Percentiles rank a stretch among this genome's conserved stretches.
Conservation (phyloP, 2,113 vertebrate species). For the Corapipo altera region DNA sequence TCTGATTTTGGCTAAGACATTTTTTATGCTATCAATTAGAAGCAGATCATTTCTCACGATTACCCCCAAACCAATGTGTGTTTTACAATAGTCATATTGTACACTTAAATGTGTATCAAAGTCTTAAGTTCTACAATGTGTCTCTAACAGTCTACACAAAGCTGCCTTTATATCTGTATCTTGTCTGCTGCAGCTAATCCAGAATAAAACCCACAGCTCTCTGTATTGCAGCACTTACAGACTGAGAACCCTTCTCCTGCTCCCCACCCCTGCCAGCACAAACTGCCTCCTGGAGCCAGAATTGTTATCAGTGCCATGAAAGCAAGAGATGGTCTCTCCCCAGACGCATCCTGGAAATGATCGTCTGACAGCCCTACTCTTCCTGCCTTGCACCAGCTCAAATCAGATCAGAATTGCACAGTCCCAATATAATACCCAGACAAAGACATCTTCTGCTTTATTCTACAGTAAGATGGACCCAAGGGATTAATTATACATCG, state of each 20-base stretch:
- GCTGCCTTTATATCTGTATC: not conserved
- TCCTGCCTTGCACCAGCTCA: not conserved
- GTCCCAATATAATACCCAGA: not conserved
- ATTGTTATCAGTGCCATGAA: not conserved
- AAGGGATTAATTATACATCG: not conserved
- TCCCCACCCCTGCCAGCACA: not conserved
- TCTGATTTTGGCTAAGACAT: not conserved
- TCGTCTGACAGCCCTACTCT: not conserved
- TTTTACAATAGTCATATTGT: not conserved
- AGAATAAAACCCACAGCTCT: not conserved
- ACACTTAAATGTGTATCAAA: not conserved
- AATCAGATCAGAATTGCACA: not conserved
- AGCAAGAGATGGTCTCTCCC: not conserved
- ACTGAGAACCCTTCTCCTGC: not conserved
- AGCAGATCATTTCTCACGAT: not conserved
- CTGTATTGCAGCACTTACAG: fast-evolving
- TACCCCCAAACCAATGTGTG: fast-evolving
- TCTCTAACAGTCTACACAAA: not conserved
- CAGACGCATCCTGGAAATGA: not conserved
- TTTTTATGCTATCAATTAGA: not conserved
- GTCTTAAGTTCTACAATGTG: not conserved
- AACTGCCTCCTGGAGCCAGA: not conserved
- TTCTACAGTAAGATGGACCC: not conserved
- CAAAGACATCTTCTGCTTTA: not conserved
- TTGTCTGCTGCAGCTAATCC: not conserved